These are phyloP conservation scores for Rhabdomys pumilio DNA, from an alignment of 2,797 vertebrate genomes.

Conservation along the genomic window DNA sequence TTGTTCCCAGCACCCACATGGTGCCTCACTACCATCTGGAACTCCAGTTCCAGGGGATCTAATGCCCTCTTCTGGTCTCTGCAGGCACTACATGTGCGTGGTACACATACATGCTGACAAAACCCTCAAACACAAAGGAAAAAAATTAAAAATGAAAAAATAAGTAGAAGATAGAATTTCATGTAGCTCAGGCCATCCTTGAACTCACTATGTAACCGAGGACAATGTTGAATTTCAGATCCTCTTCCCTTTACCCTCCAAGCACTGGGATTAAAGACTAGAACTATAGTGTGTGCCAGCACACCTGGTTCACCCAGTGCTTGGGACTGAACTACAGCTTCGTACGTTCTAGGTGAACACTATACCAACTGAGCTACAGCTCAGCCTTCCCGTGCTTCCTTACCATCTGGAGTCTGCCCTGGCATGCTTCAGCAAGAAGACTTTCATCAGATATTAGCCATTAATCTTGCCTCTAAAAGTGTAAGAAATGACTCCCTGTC, in stretches of 20 bases:
- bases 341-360: neutral
- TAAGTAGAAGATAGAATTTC: neutral
- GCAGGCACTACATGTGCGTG: neutral
- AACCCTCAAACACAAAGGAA: neutral
- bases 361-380: neutral
- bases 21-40: too few species aligned
- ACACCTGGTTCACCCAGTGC: neutral
- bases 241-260: neutral
- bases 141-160: neutral
- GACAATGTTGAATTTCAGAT: neutral
- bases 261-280: neutral
- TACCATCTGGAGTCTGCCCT: neutral
- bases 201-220: neutral
- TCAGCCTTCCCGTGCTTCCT: neutral
- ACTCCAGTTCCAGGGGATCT: neutral
- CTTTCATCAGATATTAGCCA: neutral
- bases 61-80: neutral
- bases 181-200: neutral
- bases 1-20: neutral
- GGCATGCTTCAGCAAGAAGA: neutral
- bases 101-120: neutral
- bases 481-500: neutral
- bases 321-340: neutral
- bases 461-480: neutral
- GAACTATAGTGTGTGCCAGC: neutral